A percentile compares a stretch with the other conserved stretches of the same genome.
phyloP scores from a whole-genome alignment of 2,797 vertebrate genomes.

The Carcharodon carcharias region DNA sequence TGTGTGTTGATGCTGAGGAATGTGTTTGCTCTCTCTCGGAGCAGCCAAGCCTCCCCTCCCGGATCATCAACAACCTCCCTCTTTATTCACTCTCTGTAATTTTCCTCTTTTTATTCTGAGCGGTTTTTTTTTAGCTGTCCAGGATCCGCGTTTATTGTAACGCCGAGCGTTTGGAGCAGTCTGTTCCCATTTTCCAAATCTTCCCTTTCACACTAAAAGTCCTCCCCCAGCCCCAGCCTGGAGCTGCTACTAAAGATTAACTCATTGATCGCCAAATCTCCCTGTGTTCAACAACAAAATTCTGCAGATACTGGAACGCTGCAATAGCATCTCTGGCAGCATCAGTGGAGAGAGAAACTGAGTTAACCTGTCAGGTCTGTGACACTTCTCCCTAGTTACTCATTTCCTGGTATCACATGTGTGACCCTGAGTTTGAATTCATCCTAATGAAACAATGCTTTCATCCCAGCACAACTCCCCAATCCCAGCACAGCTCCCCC shows the following conservation, averaged over 20 bases:
- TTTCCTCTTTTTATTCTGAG: background rate
- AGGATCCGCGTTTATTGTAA: background rate
- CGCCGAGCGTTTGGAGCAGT: background rate
- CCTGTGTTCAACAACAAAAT: background rate
- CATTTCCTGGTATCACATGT: background rate
- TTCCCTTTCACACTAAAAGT: slow-evolving; percentile 20
- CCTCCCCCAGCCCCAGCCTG: background rate
- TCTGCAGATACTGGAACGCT: too few species aligned
- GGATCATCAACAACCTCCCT: background rate
- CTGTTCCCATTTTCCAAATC: slow-evolving; percentile 1
- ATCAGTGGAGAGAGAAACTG: too few species aligned
- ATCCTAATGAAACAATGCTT: background rate
- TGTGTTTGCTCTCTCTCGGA: background rate
- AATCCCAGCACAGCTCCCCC: too few species aligned
- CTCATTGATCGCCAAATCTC: background rate
- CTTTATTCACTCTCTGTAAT: slow-evolving; percentile 2
- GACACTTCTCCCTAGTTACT: background rate
- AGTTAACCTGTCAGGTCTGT: too few species aligned
- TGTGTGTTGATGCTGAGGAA: background rate
- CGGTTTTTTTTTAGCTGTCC: background rate
- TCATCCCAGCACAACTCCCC: background rate
- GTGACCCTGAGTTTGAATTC: background rate
- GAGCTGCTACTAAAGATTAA: background rate
- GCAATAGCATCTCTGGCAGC: too few species aligned
- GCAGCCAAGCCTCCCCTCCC: background rate